Base-by-base conservation (phyloP, 2,797 vertebrate genomes). In the Sebastolobus altivelis region DNA sequence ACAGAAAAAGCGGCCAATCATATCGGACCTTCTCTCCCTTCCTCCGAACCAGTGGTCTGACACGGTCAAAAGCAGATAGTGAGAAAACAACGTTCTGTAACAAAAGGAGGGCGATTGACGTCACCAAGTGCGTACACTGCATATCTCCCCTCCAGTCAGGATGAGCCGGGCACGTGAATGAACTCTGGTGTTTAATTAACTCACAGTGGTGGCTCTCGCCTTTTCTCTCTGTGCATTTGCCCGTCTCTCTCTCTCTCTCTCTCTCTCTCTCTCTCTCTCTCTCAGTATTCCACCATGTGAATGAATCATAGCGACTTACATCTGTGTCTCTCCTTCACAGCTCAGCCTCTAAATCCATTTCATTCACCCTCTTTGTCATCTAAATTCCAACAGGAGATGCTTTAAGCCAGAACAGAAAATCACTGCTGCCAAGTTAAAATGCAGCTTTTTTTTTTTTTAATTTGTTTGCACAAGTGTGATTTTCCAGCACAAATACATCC, bases 1-100 rank as follows among this genome's bases (percentile, higher is more conserved):
- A 65, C 76, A 70, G 63, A 82, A 60, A 69, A 62, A 60, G 77
- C 72, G 77, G 75, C 89, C 80, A 90, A 89, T 92, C 87, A 79
- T 72, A 81, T 86, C 20, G 6, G 83, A 83, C 78, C n/a, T 46
- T 79, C 52, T 75, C 72, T 77, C 59, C 62, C 38, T 37, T 80
- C 75, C 52, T 70, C 33, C 68, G 59, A 86, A 82, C 40, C 66
- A 73, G 68, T 37, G 20, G 65, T 25, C 60, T 79, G 66, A 83
- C 75, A 69, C 16, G 72, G 62, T 72, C 86, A 62, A 20, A 68
- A 67, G 80, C 52, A 85, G 72, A 79, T 22, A 65, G 16, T 16
- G 35, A 80, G 75, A 78, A 86, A 86, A 76, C 65, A 10, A 27
- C 6, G 6, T 66, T 74, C 56, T 8, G 35, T 27, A 77, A 87